phyloP scores from a whole-genome alignment of 2,797 vertebrate species.

The Pelobates cultripes region DNA sequence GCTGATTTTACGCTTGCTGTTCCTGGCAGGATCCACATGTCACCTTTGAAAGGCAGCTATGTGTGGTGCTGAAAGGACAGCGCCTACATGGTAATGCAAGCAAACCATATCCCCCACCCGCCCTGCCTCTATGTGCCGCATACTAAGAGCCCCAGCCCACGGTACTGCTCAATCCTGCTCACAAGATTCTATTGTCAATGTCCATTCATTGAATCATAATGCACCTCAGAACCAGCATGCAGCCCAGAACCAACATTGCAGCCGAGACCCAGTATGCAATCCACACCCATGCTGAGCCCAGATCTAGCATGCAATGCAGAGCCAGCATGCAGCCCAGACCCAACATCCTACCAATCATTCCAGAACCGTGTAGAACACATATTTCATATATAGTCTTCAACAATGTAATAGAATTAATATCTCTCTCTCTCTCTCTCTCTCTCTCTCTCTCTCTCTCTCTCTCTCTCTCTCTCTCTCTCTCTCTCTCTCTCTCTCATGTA shows the following conservation, averaged over 20 bases:
- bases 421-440: too few relatives aligned
- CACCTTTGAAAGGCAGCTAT: neutral
- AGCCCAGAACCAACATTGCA: neutral
- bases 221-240: neutral
- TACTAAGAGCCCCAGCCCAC: neutral
- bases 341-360: too few relatives aligned
- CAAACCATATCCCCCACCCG: neutral
- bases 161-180: neutral
- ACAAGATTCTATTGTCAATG: slow-evolving; percentile 3
- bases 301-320: too few relatives aligned
- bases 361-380: too few relatives aligned
- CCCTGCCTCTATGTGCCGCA: neutral
- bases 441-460: too few relatives aligned
- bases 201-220: neutral
- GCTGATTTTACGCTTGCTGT: neutral
- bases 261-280: neutral
- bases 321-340: too few relatives aligned
- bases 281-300: too few relatives aligned
- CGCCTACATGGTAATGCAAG: slow-evolving; percentile 16
- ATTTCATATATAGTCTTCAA: too few relatives aligned
- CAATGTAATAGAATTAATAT: too few relatives aligned
- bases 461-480: too few relatives aligned
- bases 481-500: too few relatives aligned
- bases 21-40: neutral
- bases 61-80: slow-evolving; percentile 51